Percentiles rank a stretch among this genome's conserved stretches.
Conservation (phyloP, 1,140 invertebrate genomes). For the Berghia stephanieae region DNA sequence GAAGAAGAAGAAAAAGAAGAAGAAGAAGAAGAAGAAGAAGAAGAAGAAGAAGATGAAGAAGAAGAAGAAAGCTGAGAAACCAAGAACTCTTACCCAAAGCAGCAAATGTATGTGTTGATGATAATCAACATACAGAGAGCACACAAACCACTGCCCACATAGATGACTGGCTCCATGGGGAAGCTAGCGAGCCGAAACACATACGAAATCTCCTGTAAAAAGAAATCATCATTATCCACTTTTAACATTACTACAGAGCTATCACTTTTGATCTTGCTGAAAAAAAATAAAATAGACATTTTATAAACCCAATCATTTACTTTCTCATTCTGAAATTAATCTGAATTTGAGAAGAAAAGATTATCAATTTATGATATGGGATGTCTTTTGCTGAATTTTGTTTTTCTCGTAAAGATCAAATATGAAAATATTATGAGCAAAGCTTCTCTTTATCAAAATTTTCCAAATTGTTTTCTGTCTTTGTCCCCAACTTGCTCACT, state of each 20-base stretch:
- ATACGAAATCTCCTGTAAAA: conserved; percentile 67
- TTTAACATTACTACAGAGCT: conserved; percentile 8
- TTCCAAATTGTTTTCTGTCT: too few relatives aligned
- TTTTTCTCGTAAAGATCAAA: too few relatives aligned
- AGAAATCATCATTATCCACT: conserved; percentile 70
- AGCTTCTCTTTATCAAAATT: too few relatives aligned
- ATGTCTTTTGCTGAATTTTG: background rate
- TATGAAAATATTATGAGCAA: too few relatives aligned
- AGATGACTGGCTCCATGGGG: conserved; percentile 78
- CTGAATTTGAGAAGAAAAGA: background rate
- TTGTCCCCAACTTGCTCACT: too few relatives aligned
- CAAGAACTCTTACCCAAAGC: conserved; percentile 51
- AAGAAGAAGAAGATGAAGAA: background rate
- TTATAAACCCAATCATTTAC: background rate
- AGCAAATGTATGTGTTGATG: conserved; percentile 78
- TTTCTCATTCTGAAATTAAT: background rate
- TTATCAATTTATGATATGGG: background rate
- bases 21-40: background rate
- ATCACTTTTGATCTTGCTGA: too few relatives aligned
- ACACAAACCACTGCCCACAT: conserved; percentile 81
- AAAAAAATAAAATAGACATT: background rate
- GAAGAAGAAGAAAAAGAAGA: too few relatives aligned
- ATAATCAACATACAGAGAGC: conserved; percentile 79
- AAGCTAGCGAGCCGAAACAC: conserved; percentile 26
- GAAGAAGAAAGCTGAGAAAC: background rate